Conservation (phyloP, 2,797 vertebrate species). For the Diplodus puntazzo region DNA sequence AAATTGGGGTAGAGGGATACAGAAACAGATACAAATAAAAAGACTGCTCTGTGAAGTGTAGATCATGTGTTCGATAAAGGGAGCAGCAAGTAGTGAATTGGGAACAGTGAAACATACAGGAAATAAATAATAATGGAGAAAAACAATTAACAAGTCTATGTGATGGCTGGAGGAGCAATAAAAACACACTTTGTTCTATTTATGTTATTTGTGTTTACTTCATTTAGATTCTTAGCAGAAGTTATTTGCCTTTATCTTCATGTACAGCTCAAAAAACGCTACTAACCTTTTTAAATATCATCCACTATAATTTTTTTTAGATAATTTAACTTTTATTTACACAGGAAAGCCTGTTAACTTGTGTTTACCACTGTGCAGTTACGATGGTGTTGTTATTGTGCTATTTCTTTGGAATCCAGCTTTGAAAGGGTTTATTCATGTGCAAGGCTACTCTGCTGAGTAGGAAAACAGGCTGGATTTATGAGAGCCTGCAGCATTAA, state of each 20-base stretch:
- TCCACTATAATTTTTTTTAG: conserved; percentile 24
- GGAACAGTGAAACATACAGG: conserved; percentile 33
- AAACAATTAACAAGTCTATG: conserved; percentile 47
- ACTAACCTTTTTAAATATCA: conserved; percentile 33
- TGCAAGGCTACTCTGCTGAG: conserved; percentile 43
- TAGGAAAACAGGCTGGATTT: conserved; percentile 54
- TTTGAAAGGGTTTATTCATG: conserved; percentile 41
- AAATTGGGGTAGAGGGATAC: neutral
- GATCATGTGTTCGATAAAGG: conserved; percentile 41
- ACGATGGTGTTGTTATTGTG: conserved; percentile 19
- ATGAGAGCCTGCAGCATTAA: conserved; percentile 48
- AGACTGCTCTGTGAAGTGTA: conserved; percentile 47
- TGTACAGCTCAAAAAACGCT: conserved; percentile 15
- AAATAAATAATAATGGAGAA: conserved; percentile 35
- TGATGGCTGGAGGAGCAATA: conserved; percentile 39
- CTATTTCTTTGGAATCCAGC: conserved; percentile 41
- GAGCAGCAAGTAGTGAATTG: conserved; percentile 21
- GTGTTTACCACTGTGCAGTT: conserved; percentile 5
- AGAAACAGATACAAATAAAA: conserved; percentile 27
- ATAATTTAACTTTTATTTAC: conserved; percentile 40
- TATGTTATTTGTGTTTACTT: conserved; percentile 49
- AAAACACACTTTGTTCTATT: conserved; percentile 56
- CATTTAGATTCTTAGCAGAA: conserved; percentile 36
- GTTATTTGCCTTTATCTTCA: conserved; percentile 35
- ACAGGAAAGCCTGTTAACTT: conserved; percentile 17